These are phyloP conservation scores for Chloropsis cyanopogon DNA, from an alignment of 2,113 vertebrate genomes.

Conservation along the genomic window DNA sequence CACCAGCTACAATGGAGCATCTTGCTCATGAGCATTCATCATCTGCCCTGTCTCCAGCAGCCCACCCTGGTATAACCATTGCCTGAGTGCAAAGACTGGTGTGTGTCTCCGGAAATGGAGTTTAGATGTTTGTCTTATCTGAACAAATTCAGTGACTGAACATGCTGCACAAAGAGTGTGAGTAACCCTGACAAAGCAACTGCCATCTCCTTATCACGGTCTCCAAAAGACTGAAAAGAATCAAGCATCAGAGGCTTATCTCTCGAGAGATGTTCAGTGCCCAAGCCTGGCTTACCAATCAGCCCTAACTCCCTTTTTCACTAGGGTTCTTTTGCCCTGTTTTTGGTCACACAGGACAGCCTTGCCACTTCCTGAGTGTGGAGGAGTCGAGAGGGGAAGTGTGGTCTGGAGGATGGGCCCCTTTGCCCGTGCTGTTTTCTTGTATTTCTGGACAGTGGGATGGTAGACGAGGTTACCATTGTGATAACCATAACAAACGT, in stretches of 20 bases:
- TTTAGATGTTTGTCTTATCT: conserved; percentile 75
- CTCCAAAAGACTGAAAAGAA: conserved; percentile 65
- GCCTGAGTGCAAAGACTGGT: conserved; percentile 26
- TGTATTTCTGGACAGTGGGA: neutral
- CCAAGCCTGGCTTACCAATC: conserved; percentile 53
- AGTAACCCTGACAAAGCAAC: conserved; percentile 63
- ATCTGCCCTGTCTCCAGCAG: neutral
- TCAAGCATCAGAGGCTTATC: conserved; percentile 65
- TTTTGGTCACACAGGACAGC: conserved; percentile 33
- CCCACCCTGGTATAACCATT: neutral
- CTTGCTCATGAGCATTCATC: neutral
- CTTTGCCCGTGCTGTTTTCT: neutral
- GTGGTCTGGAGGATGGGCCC: conserved; percentile 26
- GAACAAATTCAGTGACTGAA: conserved; percentile 58
- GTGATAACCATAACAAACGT: neutral
- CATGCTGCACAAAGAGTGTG: conserved; percentile 23
- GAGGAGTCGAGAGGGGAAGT: neutral
- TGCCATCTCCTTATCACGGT: conserved; percentile 56
- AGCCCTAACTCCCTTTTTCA: conserved; percentile 32
- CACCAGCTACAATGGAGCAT: neutral
- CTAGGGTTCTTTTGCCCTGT: conserved; percentile 6
- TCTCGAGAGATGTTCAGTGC: conserved; percentile 35
- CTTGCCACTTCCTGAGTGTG: conserved; percentile 55
- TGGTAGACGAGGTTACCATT: neutral
- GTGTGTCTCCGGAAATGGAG: conserved; percentile 57